These are phyloP conservation scores for Stenchaetothrips biformis DNA, from an alignment of 2,888 invertebrate species.

Conservation along the genomic window DNA sequence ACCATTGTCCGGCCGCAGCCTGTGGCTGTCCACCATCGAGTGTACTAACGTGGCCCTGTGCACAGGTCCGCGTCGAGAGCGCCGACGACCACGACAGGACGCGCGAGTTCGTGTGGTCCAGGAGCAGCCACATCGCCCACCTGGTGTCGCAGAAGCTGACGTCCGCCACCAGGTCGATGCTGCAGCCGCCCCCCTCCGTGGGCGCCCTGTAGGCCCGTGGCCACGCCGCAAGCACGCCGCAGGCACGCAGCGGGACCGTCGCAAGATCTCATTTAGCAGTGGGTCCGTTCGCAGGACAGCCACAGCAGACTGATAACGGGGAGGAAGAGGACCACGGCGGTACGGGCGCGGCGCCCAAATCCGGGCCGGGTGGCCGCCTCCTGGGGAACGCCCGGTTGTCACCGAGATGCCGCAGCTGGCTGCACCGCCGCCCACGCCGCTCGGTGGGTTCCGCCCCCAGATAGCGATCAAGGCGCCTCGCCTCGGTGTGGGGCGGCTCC, in stretches of 20 bases:
- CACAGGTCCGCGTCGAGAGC: conserved; percentile 76
- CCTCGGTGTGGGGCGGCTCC: too few relatives aligned
- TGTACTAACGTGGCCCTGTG: too few relatives aligned
- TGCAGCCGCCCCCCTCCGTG: conserved; percentile 50
- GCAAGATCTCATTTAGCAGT: conserved; percentile 8
- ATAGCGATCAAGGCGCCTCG: too few relatives aligned
- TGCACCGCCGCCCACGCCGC: too few relatives aligned
- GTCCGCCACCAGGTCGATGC: conserved; percentile 56
- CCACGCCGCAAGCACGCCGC: neutral
- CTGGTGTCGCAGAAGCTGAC: conserved; percentile 76
- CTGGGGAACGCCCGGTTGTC: too few relatives aligned
- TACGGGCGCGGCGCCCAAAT: neutral
- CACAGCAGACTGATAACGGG: neutral
- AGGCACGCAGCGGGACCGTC: neutral
- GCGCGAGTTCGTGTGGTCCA: conserved; percentile 75
- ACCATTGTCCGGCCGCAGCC: too few relatives aligned
- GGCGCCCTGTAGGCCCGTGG: conserved; percentile 24
- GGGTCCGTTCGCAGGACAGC: neutral
- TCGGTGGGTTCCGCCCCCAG: too few relatives aligned
- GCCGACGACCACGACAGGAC: conserved; percentile 72
- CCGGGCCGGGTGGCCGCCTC: neutral
- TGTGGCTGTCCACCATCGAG: too few relatives aligned
- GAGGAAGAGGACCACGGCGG: neutral
- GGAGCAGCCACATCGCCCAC: conserved; percentile 77
- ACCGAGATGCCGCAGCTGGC: too few relatives aligned